Conservation (phyloP, 2,888 invertebrate species). For the Sicus ferrugineus region DNA sequence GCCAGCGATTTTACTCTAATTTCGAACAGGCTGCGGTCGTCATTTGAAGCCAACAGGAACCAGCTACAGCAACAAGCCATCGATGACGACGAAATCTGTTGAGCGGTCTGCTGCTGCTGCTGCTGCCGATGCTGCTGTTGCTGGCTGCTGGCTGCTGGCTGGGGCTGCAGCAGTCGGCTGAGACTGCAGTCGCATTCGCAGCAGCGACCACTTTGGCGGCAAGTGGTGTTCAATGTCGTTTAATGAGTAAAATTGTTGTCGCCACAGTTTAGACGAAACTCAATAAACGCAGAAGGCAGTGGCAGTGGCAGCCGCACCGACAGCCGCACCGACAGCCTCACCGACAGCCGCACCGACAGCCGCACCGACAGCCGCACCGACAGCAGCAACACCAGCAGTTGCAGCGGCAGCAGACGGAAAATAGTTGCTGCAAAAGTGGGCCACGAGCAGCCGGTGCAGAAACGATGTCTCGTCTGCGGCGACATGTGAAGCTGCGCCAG, state of each 20-base stretch:
- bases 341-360: not conserved
- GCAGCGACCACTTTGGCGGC: not conserved
- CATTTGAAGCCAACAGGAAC: constrained; percentile 55
- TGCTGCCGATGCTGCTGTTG: too few species aligned
- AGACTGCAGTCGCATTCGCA: not conserved
- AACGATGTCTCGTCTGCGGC: not conserved
- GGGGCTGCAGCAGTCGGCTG: too few species aligned
- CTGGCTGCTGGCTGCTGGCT: too few species aligned
- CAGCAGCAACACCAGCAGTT: not conserved
- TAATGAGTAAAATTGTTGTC: constrained; percentile 23
- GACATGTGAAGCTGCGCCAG: not conserved
- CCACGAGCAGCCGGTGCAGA: not conserved
- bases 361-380: not conserved
- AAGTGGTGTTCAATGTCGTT: constrained; percentile 27
- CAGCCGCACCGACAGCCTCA: too few species aligned
- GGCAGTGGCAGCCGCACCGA: not conserved
- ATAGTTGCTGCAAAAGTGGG: not conserved
- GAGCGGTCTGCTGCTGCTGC: not conserved
- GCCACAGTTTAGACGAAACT: constrained; percentile 24
- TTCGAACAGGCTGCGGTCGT: constrained; percentile 35
- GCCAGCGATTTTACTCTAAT: constrained; percentile 21
- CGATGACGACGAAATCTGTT: constrained; percentile 11
- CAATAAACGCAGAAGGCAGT: constrained; percentile 5
- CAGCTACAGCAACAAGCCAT: constrained; percentile 37
- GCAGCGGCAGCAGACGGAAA: not conserved